These are phyloP conservation scores for Aphodius sticticus DNA, from an alignment of 2,888 invertebrate genomes.

Conservation along the genomic window DNA sequence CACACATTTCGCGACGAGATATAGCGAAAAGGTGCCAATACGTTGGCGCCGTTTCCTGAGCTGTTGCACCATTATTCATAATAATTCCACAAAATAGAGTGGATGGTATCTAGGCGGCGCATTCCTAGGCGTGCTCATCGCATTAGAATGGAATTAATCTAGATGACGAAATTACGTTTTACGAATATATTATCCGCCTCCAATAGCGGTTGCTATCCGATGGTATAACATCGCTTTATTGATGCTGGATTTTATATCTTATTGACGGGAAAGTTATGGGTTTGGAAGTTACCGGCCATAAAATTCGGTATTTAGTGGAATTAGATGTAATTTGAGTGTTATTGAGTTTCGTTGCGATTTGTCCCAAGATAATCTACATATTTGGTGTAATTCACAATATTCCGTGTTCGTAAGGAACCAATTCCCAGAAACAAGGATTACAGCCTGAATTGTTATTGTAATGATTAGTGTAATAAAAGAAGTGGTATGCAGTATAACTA, in stretches of 20 bases:
- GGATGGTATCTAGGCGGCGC: neutral
- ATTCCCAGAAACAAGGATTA: too few relatives aligned
- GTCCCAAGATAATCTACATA: too few relatives aligned
- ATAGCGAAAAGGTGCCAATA: neutral
- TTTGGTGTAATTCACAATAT: too few relatives aligned
- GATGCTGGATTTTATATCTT: neutral
- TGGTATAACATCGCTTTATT: neutral
- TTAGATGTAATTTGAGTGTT: neutral
- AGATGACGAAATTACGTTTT: neutral
- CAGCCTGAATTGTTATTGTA: too few relatives aligned
- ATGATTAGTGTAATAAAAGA: too few relatives aligned
- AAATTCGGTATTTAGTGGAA: neutral
- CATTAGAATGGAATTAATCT: neutral
- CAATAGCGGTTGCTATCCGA: neutral
- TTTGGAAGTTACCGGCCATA: neutral
- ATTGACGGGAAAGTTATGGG: neutral
- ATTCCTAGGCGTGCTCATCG: conserved; percentile 4
- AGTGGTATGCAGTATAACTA: too few relatives aligned
- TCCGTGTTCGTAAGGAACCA: too few relatives aligned
- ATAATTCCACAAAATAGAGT: neutral
- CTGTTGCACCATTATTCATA: neutral
- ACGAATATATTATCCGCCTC: neutral
- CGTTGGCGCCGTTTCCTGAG: neutral
- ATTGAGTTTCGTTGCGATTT: too few relatives aligned
- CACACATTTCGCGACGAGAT: neutral